Percentiles rank a stretch among this genome's conserved stretches.
Evolutionary conservation across 2,797 vertebrate species (phyloP).

Genomic region (Pagetopsis macropterus): DNA sequence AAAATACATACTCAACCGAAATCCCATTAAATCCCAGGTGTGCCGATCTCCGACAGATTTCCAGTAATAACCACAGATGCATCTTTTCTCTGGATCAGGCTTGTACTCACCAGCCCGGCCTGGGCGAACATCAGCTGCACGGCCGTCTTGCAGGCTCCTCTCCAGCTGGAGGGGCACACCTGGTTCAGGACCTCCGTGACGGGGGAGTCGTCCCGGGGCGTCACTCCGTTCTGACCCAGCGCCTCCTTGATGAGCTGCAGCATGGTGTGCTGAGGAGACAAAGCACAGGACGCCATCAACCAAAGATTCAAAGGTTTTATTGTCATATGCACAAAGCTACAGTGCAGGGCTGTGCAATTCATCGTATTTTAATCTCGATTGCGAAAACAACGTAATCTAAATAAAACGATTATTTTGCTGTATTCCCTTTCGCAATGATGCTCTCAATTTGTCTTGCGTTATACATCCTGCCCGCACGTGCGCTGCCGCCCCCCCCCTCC

Average conservation of each 20-base stretch:
- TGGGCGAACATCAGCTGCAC: constrained; percentile 98
- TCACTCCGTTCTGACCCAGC: constrained; percentile 92
- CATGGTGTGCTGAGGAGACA: constrained; percentile 89
- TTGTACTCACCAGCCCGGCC: constrained; percentile 93
- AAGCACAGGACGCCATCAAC: constrained; percentile 24
- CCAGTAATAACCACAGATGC: not conserved
- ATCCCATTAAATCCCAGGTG: not conserved
- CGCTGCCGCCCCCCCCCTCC: too few species aligned
- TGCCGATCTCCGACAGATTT: not conserved
- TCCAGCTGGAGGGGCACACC: constrained; percentile 98
- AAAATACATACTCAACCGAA: too few species aligned
- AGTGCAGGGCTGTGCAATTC: too few species aligned
- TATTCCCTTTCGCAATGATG: too few species aligned
- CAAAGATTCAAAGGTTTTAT: not conserved
- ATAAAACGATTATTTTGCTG: too few species aligned
- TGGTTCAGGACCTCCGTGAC: constrained; percentile 97
- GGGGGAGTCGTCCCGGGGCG: constrained; percentile 89
- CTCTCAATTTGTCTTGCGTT: too few species aligned
- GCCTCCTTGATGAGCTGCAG: constrained; percentile 96
- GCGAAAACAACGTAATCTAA: too few species aligned
- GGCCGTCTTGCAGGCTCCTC: constrained; percentile 97
- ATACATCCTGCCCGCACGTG: too few species aligned
- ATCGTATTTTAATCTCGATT: too few species aligned
- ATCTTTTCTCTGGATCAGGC: not conserved
- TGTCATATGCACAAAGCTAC: too few species aligned